Evolutionary conservation across 2,797 vertebrate genomes (phyloP).

Genomic region (Sitta carolinensis): DNA sequence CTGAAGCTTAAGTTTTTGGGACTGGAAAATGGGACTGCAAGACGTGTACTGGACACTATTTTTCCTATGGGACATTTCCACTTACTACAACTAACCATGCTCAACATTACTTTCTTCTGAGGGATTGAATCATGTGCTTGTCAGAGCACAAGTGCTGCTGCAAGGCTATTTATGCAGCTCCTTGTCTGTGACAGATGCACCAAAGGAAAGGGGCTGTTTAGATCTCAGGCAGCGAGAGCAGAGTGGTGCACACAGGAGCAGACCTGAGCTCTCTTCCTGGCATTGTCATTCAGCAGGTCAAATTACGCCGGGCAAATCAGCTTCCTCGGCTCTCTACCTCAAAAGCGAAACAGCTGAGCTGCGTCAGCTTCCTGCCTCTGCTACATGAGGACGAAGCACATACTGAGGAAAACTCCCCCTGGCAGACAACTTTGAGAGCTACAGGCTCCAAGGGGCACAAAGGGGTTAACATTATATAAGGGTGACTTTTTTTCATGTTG

Average conservation of each 20-base stretch:
- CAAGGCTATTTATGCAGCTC: neutral
- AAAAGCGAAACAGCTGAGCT: slow-evolving; percentile 16
- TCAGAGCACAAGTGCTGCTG: neutral
- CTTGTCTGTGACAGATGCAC: neutral
- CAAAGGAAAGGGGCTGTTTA: neutral
- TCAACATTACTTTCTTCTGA: neutral
- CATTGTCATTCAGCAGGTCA: neutral
- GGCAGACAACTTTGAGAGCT: neutral
- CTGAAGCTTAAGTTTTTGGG: neutral
- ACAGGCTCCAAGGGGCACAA: neutral
- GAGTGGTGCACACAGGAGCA: neutral
- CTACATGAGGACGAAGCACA: neutral
- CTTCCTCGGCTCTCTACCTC: neutral
- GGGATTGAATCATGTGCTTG: neutral
- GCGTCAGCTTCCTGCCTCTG: neutral
- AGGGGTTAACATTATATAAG: neutral
- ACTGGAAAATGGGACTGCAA: neutral
- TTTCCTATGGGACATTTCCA: neutral
- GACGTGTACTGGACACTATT: neutral
- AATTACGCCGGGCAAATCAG: rapidly evolving
- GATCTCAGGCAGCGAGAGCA: neutral
- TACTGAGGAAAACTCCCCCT: neutral
- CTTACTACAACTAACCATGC: neutral
- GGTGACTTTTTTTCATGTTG: neutral
- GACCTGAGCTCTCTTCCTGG: neutral